A percentile compares a stretch with the other conserved stretches of the same genome.
phyloP scores from a whole-genome alignment of 2,888 invertebrate genomes.

The Seira ritae region DNA sequence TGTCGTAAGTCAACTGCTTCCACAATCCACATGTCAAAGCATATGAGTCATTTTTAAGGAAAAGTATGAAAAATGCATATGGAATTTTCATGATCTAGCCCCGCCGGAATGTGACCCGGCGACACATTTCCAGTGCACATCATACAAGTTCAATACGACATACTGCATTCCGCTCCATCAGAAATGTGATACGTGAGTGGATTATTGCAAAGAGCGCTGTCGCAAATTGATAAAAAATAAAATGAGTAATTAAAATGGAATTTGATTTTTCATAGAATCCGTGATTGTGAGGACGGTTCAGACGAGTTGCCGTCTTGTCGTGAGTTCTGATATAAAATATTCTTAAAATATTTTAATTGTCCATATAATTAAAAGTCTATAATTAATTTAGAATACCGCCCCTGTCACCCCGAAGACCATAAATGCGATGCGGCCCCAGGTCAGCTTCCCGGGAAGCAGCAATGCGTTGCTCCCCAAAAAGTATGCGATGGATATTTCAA shows the following conservation, averaged over 20 bases:
- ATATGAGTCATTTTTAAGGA: not conserved
- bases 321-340: conserved; percentile 79
- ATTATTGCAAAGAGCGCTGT: not conserved
- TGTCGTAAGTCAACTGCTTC: conserved; percentile 85
- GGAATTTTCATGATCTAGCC: too few relatives aligned
- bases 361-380: not conserved
- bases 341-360: not conserved
- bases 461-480: conserved; percentile 91
- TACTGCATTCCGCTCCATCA: conserved; percentile 96
- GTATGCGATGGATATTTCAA: conserved; percentile 94
- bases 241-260: too few relatives aligned
- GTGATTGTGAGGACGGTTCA: conserved; percentile 95
- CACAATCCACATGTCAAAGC: not conserved
- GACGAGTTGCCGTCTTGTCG: conserved; percentile 94
- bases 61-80: too few relatives aligned
- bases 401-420: conserved; percentile 91
- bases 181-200: conserved; percentile 86
- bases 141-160: conserved; percentile 96
- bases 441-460: conserved; percentile 74
- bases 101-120: conserved; percentile 93
- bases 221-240: not conserved
- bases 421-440: conserved; percentile 79
- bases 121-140: conserved; percentile 92
- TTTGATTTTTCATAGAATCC: conserved; percentile 75
- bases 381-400: conserved; percentile 84